phyloP scores from a whole-genome alignment of 2,888 invertebrate genomes.

The Andrena flavipes region DNA sequence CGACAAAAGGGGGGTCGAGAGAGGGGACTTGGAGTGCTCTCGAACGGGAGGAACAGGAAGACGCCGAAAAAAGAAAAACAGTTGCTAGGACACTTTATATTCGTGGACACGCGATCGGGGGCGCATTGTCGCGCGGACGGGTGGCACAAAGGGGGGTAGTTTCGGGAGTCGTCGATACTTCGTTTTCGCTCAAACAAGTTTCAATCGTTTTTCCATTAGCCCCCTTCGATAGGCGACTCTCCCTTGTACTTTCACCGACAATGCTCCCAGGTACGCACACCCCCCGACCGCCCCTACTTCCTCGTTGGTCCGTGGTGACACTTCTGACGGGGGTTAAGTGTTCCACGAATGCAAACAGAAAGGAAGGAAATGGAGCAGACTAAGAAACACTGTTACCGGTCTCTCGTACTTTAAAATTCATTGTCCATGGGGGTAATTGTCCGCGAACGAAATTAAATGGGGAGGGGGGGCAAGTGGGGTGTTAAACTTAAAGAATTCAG shows the following conservation, averaged over 20 bases:
- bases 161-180: slow-evolving; percentile 44
- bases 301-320: slow-evolving; percentile 52
- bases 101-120: slow-evolving; percentile 57
- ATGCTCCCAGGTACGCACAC: slow-evolving; percentile 58
- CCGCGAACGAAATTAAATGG: too few species aligned
- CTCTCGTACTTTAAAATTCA: not conserved
- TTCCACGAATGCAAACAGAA: slow-evolving; percentile 57
- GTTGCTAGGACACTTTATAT: slow-evolving; percentile 60
- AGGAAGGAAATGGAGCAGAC: not conserved
- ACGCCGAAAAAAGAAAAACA: slow-evolving; percentile 37
- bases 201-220: slow-evolving; percentile 78
- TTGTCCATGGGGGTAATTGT: not conserved
- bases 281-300: not conserved
- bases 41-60: slow-evolving; percentile 44
- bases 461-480: not conserved
- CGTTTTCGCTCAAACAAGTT: slow-evolving; percentile 67
- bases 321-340: slow-evolving; percentile 77
- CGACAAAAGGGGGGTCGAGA: slow-evolving; percentile 1
- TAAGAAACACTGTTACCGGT: not conserved
- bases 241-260: slow-evolving; percentile 61
- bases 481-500: not conserved
- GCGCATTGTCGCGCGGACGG: slow-evolving; percentile 51
- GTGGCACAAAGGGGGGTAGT: slow-evolving; percentile 58
- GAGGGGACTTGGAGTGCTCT: slow-evolving; percentile 21
- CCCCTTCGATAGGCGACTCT: slow-evolving; percentile 50